These are phyloP conservation scores for Daktulosphaira vitifoliae DNA, from an alignment of 1,140 invertebrate species.

Conservation along the genomic window DNA sequence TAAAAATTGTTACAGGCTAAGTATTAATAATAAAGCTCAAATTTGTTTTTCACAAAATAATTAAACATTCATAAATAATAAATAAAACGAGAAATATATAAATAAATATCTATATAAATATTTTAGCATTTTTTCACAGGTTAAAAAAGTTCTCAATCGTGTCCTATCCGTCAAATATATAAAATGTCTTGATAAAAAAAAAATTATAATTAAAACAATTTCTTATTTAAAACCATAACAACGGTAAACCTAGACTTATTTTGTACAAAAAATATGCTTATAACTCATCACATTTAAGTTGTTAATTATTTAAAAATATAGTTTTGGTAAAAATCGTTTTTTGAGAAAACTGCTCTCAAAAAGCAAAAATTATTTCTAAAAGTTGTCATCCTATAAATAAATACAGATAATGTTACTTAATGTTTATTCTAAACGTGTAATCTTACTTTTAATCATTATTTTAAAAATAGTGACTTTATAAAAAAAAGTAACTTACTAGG, in stretches of 20 bases:
- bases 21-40: conserved; percentile 34
- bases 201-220: conserved; percentile 31
- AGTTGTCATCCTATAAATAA: conserved; percentile 32
- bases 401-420: conserved; percentile 33
- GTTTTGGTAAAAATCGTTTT: conserved; percentile 32
- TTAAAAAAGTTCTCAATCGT: conserved; percentile 34
- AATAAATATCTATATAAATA: conserved; percentile 34
- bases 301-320: conserved; percentile 33
- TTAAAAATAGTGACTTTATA: conserved; percentile 32
- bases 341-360: conserved; percentile 26
- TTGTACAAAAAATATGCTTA: conserved; percentile 34
- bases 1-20: conserved; percentile 34
- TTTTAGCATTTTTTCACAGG: conserved; percentile 32
- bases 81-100: conserved; percentile 34
- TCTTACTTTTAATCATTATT: conserved; percentile 28
- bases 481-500: conserved; percentile 27
- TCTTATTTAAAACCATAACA: conserved; percentile 33
- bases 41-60: conserved; percentile 32
- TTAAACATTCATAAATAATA: conserved; percentile 33
- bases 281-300: conserved; percentile 33
- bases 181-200: conserved; percentile 32
- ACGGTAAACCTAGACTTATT: conserved; percentile 33
- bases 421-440: conserved; percentile 26
- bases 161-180: conserved; percentile 32
- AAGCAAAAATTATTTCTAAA: conserved; percentile 33